Percentiles rank a stretch among this genome's conserved stretches.
Conservation (phyloP, 2,888 invertebrate species). For the Prosapia bicincta region DNA sequence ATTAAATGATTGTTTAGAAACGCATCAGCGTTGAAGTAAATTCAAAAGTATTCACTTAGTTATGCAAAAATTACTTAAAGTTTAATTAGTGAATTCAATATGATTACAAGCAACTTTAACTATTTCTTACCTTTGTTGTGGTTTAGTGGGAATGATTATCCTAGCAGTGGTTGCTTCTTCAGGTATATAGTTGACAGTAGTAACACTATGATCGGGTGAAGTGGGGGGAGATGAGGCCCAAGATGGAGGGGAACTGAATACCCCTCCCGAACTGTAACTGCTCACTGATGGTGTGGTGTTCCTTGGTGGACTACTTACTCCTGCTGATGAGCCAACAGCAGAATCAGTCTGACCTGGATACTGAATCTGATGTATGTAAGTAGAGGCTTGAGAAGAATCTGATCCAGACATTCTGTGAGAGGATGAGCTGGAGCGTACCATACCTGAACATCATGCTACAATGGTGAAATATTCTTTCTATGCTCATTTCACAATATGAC, state of each 20-base stretch:
- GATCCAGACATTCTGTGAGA: slow-evolving; percentile 18
- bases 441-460: too few relatives aligned
- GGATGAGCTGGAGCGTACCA: slow-evolving; percentile 26
- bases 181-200: slow-evolving; percentile 54
- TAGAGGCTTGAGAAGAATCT: slow-evolving; percentile 21
- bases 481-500: too few relatives aligned
- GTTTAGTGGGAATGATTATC: slow-evolving; percentile 36
- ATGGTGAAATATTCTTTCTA: too few relatives aligned
- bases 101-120: too few relatives aligned
- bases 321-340: slow-evolving; percentile 57
- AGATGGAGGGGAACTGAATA: slow-evolving; percentile 50
- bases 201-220: slow-evolving; percentile 51
- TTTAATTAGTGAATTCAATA: too few relatives aligned
- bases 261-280: slow-evolving; percentile 32
- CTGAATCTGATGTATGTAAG: slow-evolving; percentile 19
- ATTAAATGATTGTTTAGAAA: too few relatives aligned
- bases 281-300: slow-evolving; percentile 47
- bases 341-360: slow-evolving; percentile 49
- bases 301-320: slow-evolving; percentile 53
- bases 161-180: slow-evolving; percentile 45
- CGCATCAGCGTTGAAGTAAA: too few relatives aligned
- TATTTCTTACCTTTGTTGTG: slow-evolving; percentile 41
- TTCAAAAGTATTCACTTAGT: too few relatives aligned
- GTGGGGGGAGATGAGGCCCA: slow-evolving; percentile 48
- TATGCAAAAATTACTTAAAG: too few relatives aligned